Evolutionary conservation across 1,140 invertebrate genomes (phyloP), one percentile per base, ranked within the genome.

Genomic region (Probaryconus sp.): DNA sequence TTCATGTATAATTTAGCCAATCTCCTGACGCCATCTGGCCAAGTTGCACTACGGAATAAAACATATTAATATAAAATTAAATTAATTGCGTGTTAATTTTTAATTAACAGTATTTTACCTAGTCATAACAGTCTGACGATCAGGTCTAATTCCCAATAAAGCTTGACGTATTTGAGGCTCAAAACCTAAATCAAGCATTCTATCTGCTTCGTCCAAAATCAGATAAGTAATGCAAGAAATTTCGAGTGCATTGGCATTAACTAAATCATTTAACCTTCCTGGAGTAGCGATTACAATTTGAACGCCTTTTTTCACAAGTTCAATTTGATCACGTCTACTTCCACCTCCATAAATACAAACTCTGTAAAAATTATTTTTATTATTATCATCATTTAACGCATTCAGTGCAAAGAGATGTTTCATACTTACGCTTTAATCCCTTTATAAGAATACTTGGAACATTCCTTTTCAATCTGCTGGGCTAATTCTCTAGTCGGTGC

Each of bases 401-500:
- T 24, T 40, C 28, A 61, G n/a, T n/a, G n/a, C n/a, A n/a, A n/a
- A n/a, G n/a, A n/a, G n/a, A n/a, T n/a, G n/a, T n/a, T n/a, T n/a
- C n/a, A 24, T 51, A 87, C 89, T 89, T 87, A 94, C 93, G 94
- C 92, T 85, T 92, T 94, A 64, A 97, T 96, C 9, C 90, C 91
- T 78, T 89, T 91, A 76, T 96, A 97, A 1, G 92, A 87, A 82
- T 96, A 97, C 85, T 97, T 97, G 6, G 91, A 91, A 0, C 95
- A 92, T 89, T 98, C 96, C 75, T 91, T 91, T 78, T 97, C 93
- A 80, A 98, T 98, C 86, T 98, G 96, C 2, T 95, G 84, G 0
- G 96, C 96, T 20, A 98, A 86, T 87, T 98, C 96, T 80, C 96
- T 89, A 0, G 96, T 98, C 1, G 96, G 96, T 1, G 96, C 95